Conservation (phyloP, 30 jellyfish, hydroid and myxozoan genomes). For the Chrysaora quinquecirrha region DNA sequence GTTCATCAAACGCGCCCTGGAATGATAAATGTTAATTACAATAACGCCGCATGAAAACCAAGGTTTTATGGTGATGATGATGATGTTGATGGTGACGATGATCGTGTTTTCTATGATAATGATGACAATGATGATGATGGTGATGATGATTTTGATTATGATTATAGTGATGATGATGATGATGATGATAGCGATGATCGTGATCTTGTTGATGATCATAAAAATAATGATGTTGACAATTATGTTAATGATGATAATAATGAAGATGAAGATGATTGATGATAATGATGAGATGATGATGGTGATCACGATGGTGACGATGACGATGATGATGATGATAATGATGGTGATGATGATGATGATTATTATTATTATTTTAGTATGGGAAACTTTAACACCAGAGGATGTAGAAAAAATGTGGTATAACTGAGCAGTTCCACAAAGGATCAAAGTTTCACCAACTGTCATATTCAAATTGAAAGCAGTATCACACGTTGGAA, state of each 20-base stretch:
- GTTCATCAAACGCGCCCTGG: conserved; percentile 64
- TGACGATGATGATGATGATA: no score
- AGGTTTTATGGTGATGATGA: background rate
- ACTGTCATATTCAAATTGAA: background rate
- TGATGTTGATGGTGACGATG: background rate
- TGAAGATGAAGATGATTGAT: no score
- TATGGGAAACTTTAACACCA: no score
- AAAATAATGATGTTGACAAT: no score
- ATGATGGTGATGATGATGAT: no score
- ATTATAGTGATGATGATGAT: background rate
- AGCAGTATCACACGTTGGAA: background rate
- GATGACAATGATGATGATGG: background rate
- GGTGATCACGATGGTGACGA: no score
- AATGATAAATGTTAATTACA: background rate
- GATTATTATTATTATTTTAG: no score
- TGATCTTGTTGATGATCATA: background rate
- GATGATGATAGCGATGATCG: background rate
- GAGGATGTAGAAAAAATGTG: background rate
- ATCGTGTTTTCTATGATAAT: background rate
- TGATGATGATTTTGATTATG: background rate
- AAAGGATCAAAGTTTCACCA: background rate
- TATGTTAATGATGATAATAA: no score
- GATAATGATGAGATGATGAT: no score
- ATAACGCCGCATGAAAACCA: background rate
- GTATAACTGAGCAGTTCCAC: background rate